Percentiles rank a stretch among this genome's conserved stretches.
Evolutionary conservation across 64 coral and sea anemone species (phyloP).

Genomic region (Catalaphyllia jardinei): DNA sequence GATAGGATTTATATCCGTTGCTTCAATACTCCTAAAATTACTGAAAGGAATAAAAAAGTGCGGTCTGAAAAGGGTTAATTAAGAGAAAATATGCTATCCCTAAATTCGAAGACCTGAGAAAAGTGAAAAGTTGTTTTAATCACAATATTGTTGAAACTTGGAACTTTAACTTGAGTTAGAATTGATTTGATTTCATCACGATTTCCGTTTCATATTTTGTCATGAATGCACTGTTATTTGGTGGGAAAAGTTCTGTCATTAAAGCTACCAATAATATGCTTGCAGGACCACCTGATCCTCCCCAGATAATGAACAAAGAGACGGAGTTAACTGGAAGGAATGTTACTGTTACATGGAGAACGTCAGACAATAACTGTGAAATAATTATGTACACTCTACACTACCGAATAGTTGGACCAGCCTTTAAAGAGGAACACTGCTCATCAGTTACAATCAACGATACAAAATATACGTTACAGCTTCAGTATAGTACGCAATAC

Average conservation of each 20-base stretch:
- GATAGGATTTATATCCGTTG: no score
- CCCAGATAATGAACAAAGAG: background rate
- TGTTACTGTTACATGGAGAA: background rate
- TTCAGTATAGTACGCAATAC: background rate
- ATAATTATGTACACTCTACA: background rate
- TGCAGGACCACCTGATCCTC: slow-evolving; percentile 4
- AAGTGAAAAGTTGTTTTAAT: no score
- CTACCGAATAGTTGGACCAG: background rate
- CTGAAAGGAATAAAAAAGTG: background rate
- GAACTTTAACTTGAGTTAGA: no score
- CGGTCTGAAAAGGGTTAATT: background rate
- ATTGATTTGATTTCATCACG: no score
- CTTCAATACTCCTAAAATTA: no score
- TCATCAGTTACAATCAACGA: background rate
- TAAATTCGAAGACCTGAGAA: no score
- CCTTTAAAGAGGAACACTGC: background rate
- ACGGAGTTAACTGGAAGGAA: background rate
- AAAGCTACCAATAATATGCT: no score
- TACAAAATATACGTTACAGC: background rate
- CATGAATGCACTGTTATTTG: no score
- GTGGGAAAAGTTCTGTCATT: no score
- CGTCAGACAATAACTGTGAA: background rate
- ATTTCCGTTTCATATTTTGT: no score
- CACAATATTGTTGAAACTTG: no score
- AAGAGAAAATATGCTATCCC: background rate